Conservation (phyloP, 2,888 invertebrate genomes). For the Coelopa pilipes region DNA sequence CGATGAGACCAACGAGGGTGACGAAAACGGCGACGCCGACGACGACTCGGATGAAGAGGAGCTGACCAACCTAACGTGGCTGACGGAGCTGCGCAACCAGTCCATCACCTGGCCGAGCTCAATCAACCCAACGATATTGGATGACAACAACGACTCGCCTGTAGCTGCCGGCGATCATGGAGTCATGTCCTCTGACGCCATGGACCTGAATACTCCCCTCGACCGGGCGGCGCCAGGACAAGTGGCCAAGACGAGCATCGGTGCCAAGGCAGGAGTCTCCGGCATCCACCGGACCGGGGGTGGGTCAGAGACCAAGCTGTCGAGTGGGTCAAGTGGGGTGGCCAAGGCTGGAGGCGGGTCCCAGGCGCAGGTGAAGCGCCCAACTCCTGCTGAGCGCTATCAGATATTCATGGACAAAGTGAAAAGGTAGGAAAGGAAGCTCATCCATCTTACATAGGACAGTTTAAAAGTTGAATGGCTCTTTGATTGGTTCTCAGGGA, state of each 20-base stretch:
- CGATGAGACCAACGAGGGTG: constrained; percentile 8
- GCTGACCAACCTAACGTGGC: constrained; percentile 63
- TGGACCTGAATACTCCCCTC: background rate
- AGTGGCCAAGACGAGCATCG: background rate
- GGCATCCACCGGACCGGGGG: background rate
- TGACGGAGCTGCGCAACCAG: constrained; percentile 63
- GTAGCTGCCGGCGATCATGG: background rate
- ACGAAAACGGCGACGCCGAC: constrained; percentile 41
- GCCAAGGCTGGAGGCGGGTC: constrained; percentile 9
- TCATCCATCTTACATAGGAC: background rate
- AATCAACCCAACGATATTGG: constrained; percentile 50
- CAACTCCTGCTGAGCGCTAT: constrained; percentile 60
- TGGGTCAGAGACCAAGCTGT: background rate
- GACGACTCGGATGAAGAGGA: constrained; percentile 60
- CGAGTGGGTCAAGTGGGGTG: background rate
- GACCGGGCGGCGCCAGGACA: background rate
- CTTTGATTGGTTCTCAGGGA: constrained; percentile 50
- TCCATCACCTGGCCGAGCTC: constrained; percentile 59
- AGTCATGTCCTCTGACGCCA: background rate
- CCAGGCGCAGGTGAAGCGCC: constrained; percentile 50
- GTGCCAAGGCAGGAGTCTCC: background rate
- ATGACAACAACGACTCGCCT: constrained; percentile 40
- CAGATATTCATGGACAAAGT: constrained; percentile 63
- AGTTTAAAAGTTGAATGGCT: background rate
- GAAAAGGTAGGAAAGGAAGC: constrained; percentile 52